A percentile compares a stretch with the other conserved stretches of the same genome.
phyloP scores from a whole-genome alignment of 2,888 invertebrate species.

The Teleiodes luculella region DNA sequence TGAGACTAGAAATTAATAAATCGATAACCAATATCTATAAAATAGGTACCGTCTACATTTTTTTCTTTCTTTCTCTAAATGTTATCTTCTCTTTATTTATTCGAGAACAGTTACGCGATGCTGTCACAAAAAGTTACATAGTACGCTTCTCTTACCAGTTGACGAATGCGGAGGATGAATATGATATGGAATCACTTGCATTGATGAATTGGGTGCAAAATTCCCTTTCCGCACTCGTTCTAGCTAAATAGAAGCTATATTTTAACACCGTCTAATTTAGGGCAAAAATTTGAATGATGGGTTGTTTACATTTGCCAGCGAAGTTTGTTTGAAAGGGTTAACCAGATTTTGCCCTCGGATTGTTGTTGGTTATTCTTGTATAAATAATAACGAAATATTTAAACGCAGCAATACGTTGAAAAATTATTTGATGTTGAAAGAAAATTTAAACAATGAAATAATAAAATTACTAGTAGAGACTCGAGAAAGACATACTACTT shows the following conservation, averaged over 20 bases:
- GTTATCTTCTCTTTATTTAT: too few relatives aligned
- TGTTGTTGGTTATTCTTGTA: neutral
- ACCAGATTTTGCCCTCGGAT: neutral
- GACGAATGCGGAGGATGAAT: conserved; percentile 31
- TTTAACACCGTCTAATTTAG: conserved; percentile 6
- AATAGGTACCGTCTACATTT: too few relatives aligned
- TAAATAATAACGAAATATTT: too few relatives aligned
- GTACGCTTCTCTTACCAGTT: conserved; percentile 20
- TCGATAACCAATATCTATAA: too few relatives aligned
- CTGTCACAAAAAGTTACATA: conserved; percentile 34
- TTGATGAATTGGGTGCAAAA: conserved; percentile 16
- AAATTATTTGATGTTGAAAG: too few relatives aligned
- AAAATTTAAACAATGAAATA: too few relatives aligned
- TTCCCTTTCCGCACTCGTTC: conserved; percentile 7
- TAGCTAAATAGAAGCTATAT: conserved; percentile 7
- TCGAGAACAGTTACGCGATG: too few relatives aligned
- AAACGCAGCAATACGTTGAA: too few relatives aligned
- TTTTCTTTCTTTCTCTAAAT: too few relatives aligned
- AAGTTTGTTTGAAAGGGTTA: conserved; percentile 1
- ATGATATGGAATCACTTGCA: conserved; percentile 29
- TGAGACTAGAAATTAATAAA: too few relatives aligned
- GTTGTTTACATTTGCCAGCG: neutral
- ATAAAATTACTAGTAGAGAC: too few relatives aligned
- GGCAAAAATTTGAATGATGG: conserved; percentile 2
- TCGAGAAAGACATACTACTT: too few relatives aligned